Evolutionary conservation across 2,113 vertebrate genomes (phyloP).

Genomic region (Tapirus terrestris): DNA sequence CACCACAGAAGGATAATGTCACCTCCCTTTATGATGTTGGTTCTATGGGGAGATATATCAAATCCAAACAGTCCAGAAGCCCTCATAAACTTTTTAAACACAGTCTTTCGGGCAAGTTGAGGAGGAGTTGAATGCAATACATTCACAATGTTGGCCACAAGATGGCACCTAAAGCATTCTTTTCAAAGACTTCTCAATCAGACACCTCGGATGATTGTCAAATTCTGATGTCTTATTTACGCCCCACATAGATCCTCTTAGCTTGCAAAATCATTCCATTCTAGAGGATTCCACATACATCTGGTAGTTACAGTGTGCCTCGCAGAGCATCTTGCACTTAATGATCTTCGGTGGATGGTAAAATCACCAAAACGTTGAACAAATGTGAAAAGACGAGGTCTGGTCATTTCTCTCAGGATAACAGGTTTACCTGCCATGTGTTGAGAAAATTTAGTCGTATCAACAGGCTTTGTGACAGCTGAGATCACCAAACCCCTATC

Average conservation of each 20-base stretch:
- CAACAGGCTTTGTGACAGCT: background rate
- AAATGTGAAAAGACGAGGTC: background rate
- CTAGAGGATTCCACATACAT: background rate
- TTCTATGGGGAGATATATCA: background rate
- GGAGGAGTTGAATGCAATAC: background rate
- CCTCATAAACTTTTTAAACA: background rate
- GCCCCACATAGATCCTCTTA: background rate
- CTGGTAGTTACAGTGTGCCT: background rate
- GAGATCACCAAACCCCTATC: background rate
- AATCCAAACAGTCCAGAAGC: background rate
- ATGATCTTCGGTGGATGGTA: background rate
- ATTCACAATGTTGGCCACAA: slow-evolving; percentile 32
- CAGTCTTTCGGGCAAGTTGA: background rate
- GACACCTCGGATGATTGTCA: accelerated
- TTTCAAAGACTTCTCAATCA: background rate
- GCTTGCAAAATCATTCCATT: background rate
- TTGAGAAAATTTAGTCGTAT: background rate
- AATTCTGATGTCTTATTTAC: background rate
- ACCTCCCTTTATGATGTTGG: background rate
- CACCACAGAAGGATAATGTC: background rate
- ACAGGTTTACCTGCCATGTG: background rate
- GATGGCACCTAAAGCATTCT: slow-evolving; percentile 56
- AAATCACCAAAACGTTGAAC: background rate
- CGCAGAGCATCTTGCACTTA: background rate
- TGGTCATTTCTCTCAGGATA: background rate